These are phyloP conservation scores for Amblyjoppa proteus DNA, from an alignment of 2,888 invertebrate genomes.

Conservation along the genomic window DNA sequence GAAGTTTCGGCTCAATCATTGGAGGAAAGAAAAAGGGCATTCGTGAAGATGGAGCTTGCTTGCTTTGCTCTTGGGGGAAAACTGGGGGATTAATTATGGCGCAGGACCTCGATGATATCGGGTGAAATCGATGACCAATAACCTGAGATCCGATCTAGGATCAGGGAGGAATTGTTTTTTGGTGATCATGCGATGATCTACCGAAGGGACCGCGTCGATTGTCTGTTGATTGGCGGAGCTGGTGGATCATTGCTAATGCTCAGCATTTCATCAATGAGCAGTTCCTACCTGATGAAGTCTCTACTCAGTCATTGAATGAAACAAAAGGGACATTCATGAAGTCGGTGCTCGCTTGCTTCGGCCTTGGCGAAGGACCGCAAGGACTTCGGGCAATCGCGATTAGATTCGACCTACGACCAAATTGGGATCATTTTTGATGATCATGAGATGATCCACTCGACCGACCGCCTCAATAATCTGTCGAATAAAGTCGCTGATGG, in stretches of 20 bases:
- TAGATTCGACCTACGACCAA: slow-evolving; percentile 7
- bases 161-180: not conserved
- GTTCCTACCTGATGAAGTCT: too few species aligned
- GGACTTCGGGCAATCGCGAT: not conserved
- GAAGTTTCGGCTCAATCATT: not conserved
- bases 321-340: too few species aligned
- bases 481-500: too few species aligned
- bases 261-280: too few species aligned
- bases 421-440: not conserved
- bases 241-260: too few species aligned
- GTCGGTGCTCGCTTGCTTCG: too few species aligned
- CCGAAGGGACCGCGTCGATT: not conserved
- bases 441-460: too few species aligned
- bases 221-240: not conserved
- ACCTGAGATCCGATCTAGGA: slow-evolving; percentile 14
- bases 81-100: slow-evolving; percentile 21
- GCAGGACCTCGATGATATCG: slow-evolving; percentile 35
- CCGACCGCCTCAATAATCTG: too few species aligned
- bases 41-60: slow-evolving; percentile 1
- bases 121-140: slow-evolving; percentile 28
- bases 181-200: not conserved
- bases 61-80: slow-evolving; percentile 12
- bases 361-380: too few species aligned
- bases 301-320: too few species aligned
- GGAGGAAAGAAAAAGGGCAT: not conserved